Evolutionary conservation across 2,888 invertebrate genomes (phyloP), one percentile per base, ranked within the genome.

Genomic region (Orthosia gothica): DNA sequence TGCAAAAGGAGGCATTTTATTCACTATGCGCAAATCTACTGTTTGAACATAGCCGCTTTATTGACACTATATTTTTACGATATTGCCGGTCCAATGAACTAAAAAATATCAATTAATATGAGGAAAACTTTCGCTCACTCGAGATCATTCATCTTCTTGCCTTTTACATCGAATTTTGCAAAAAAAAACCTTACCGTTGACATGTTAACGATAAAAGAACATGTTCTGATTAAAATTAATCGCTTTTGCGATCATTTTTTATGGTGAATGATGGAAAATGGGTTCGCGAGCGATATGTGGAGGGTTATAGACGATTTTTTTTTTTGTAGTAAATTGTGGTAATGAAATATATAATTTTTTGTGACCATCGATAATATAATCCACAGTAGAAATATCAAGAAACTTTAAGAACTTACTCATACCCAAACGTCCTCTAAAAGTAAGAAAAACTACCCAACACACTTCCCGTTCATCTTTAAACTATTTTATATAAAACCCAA

Each of bases 21-120:
- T 9, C 63, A 71, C 72, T 81, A 32, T 71, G 71, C 20, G 4
- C 61, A 71, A 84, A 82, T 71, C 71, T 69, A 84, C 84, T 81
- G 77, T 84, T 86, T 84, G 78, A 76, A 67, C 32, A 52, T 54
- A 26, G 52, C 65, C 73, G 59, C 74, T 74, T 81, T 79, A 82
- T 79, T 67, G 83, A 59, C 76, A 87, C 68, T 87, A 70, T 73
- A 80, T 71, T 86, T 81, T 86, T 81, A 86, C 71, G 78, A 81
- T 75, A 78, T 70, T 73, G 68, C 80, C 75, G 68, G 75, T 78
- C 79, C 80, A 81, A 79, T 87, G 85, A 84, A 76, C 78, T 81
- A 77, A 89, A 90, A 87, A 89, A 90, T 86, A 85, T 90, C 82
- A 90, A 90, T 90, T 89, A 89, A 87, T 85, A 79, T 67, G 68